phyloP scores from a whole-genome alignment of 1,140 invertebrate genomes.

The Philopotamus ludificatus region DNA sequence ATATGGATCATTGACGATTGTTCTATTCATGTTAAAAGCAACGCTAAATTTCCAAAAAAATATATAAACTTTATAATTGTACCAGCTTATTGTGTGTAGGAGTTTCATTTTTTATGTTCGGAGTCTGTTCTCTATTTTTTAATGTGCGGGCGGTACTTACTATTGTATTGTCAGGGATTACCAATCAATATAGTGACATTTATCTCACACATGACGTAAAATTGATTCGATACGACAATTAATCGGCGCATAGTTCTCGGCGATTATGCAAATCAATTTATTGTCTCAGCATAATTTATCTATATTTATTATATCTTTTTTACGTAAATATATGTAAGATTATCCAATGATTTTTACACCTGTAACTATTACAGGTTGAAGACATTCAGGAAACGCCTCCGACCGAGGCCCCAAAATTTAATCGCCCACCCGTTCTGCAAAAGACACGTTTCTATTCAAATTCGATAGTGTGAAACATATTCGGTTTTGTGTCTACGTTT shows the following conservation, averaged over 20 bases:
- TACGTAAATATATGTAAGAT: not conserved
- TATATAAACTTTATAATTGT: too few relatives aligned
- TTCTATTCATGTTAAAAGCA: too few relatives aligned
- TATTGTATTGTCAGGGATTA: not conserved
- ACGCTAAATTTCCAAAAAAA: too few relatives aligned
- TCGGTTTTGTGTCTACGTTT: too few relatives aligned
- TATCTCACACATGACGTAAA: too few relatives aligned
- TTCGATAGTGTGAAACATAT: not conserved
- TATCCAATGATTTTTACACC: slow-evolving; percentile 3
- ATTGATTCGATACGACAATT: too few relatives aligned
- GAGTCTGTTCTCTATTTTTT: not conserved
- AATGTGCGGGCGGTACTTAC: not conserved
- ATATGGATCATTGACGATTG: too few relatives aligned
- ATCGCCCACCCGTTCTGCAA: slow-evolving; percentile 4
- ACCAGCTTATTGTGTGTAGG: too few relatives aligned
- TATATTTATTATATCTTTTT: slow-evolving; percentile 2
- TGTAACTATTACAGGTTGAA: not conserved
- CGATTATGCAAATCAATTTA: too few relatives aligned
- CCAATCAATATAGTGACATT: too few relatives aligned
- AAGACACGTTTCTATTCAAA: slow-evolving; percentile 8
- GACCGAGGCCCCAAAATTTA: slow-evolving; percentile 5
- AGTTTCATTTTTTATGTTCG: not conserved
- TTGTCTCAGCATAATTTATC: too few relatives aligned
- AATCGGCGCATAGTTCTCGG: not conserved
- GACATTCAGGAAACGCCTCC: slow-evolving; percentile 5